Percentiles rank a stretch among this genome's conserved stretches.
phyloP scores from a whole-genome alignment of 2,888 invertebrate genomes.

The Drosophila quasianomalipes region DNA sequence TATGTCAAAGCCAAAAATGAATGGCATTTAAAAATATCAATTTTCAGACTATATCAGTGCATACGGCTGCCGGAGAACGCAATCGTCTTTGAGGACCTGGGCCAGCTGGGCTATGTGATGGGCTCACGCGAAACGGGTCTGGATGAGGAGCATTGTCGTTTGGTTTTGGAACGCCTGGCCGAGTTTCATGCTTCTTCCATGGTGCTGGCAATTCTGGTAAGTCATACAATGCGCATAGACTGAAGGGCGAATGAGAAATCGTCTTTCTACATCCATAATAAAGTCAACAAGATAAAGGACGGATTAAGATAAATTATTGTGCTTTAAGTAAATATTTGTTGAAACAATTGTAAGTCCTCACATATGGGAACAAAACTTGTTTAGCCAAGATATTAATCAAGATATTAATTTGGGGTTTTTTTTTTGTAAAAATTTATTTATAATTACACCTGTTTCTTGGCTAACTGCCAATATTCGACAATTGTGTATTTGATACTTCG shows the following conservation, averaged over 20 bases:
- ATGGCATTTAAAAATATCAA: not conserved
- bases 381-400: not conserved
- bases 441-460: not conserved
- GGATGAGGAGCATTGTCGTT: slow-evolving; percentile 86
- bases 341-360: not conserved
- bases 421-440: not conserved
- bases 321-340: not conserved
- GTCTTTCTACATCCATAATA: not conserved
- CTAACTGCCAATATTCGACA: not conserved
- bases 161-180: slow-evolving; percentile 86
- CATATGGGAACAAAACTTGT: not conserved
- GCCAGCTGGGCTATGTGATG: slow-evolving; percentile 86
- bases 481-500: not conserved
- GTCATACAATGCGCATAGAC: not conserved
- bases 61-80: slow-evolving; percentile 72
- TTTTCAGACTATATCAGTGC: slow-evolving; percentile 75
- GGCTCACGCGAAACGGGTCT: slow-evolving; percentile 86
- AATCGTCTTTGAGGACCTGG: slow-evolving; percentile 84
- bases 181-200: slow-evolving; percentile 87
- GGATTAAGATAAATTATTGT: not conserved
- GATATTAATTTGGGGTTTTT: not conserved
- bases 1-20: no score
- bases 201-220: slow-evolving; percentile 86
- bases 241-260: not conserved
- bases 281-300: not conserved